Conservation (phyloP, 1,140 invertebrate species). For the Globodera rostochiensis region DNA sequence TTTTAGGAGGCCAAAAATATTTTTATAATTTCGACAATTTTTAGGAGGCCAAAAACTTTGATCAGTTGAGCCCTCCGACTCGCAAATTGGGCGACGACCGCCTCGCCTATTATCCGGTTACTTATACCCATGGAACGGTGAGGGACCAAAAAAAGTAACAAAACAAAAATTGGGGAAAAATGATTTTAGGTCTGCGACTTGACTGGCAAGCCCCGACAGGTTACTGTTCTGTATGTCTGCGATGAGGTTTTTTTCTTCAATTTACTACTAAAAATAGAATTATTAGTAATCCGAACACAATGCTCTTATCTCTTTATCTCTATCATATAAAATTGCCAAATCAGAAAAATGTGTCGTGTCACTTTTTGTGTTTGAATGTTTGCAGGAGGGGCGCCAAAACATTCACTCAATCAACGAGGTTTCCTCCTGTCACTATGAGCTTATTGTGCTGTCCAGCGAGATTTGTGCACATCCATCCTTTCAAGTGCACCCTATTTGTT, state of each 20-base stretch:
- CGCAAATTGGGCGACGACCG: constrained; percentile 83
- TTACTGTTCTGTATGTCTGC: constrained; percentile 65
- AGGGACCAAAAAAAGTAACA: neutral
- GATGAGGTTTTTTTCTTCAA: constrained; percentile 57
- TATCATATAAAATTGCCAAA: too few species aligned
- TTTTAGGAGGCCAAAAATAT: constrained; percentile 40
- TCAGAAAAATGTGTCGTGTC: too few species aligned
- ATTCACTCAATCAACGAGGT: constrained; percentile 89
- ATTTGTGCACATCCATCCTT: constrained; percentile 87
- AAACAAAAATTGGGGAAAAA: constrained; percentile 1
- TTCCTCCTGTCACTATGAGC: constrained; percentile 89
- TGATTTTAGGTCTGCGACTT: constrained; percentile 78
- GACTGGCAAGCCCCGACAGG: constrained; percentile 70
- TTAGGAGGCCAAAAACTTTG: constrained; percentile 44
- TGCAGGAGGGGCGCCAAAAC: constrained; percentile 27
- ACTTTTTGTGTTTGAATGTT: neutral
- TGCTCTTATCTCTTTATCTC: neutral
- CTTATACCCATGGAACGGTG: constrained; percentile 31
- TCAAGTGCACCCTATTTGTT: constrained; percentile 66
- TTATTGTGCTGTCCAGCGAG: constrained; percentile 80
- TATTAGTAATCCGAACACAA: too few species aligned
- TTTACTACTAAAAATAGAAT: neutral
- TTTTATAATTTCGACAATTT: constrained; percentile 25
- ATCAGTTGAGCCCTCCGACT: constrained; percentile 66
- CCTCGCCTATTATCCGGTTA: constrained; percentile 73